A percentile compares a stretch with the other conserved stretches of the same genome.
phyloP scores from a whole-genome alignment of 2,113 vertebrate species.

The Serranochromis macrocephalus region DNA sequence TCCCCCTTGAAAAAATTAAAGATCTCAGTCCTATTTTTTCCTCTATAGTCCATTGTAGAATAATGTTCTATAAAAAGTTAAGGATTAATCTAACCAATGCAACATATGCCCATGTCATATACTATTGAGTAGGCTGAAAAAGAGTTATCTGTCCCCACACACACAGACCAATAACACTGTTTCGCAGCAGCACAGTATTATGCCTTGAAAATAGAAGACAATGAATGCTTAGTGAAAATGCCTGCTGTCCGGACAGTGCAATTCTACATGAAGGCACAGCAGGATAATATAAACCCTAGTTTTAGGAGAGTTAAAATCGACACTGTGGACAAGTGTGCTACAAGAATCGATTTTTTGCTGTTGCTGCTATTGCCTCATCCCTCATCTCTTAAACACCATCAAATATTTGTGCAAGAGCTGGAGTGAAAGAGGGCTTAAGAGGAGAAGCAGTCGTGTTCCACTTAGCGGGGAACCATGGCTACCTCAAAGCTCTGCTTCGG shows the following conservation, averaged over 20 bases:
- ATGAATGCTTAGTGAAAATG: neutral
- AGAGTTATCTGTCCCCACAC: neutral
- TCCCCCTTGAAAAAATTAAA: constrained; percentile 17
- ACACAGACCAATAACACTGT: neutral
- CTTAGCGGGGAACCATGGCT: constrained; percentile 51
- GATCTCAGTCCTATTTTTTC: neutral
- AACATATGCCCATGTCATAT: neutral
- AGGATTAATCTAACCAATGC: neutral
- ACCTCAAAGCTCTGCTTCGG: constrained; percentile 31
- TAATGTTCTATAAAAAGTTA: neutral
- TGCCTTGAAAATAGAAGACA: neutral
- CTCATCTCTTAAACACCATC: constrained; percentile 25
- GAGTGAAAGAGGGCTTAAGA: neutral
- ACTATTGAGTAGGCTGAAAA: neutral
- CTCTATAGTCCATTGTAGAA: neutral
- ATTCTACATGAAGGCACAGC: neutral
- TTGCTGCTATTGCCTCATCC: constrained; percentile 21
- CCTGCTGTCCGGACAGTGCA: neutral
- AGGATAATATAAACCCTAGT: neutral
- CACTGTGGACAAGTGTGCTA: neutral
- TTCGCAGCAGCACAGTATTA: neutral
- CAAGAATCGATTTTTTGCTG: constrained; percentile 3
- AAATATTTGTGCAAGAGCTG: constrained; percentile 4
- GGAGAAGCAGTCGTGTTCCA: constrained; percentile 22
- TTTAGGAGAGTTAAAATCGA: constrained; percentile 1